Evolutionary conservation across 2,888 invertebrate species (phyloP).

Genomic region (Drosophila demipolita): DNA sequence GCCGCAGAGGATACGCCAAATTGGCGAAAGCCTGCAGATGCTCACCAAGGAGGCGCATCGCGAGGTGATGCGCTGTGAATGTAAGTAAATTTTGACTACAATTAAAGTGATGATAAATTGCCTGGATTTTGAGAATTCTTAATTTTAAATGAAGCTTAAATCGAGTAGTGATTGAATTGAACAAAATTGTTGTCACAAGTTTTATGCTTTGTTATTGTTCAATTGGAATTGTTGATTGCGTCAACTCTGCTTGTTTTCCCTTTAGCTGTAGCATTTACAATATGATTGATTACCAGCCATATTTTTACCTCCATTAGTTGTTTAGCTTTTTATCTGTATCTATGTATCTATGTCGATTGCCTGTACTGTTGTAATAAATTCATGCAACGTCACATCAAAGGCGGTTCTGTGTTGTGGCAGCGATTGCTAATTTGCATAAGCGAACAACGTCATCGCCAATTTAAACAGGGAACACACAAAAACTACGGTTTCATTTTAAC

Average conservation of each 20-base stretch:
- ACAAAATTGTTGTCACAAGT: not conserved
- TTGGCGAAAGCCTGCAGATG: slow-evolving; percentile 78
- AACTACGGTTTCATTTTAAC: slow-evolving; percentile 31
- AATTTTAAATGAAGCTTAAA: not conserved
- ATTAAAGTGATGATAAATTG: not conserved
- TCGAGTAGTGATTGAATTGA: not conserved
- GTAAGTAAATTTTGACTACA: slow-evolving; percentile 64
- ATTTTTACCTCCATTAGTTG: slow-evolving; percentile 12
- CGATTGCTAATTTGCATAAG: slow-evolving; percentile 66
- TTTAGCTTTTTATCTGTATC: slow-evolving; percentile 12
- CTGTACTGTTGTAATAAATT: slow-evolving; percentile 62
- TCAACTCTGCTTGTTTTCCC: slow-evolving; percentile 35
- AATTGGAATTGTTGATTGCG: slow-evolving; percentile 22
- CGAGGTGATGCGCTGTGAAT: slow-evolving; percentile 71
- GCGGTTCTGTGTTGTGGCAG: slow-evolving; percentile 13
- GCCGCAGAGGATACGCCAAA: slow-evolving; percentile 63
- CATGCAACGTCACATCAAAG: slow-evolving; percentile 34
- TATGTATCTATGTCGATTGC: slow-evolving; percentile 28
- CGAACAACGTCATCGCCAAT: slow-evolving; percentile 66
- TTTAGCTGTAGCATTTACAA: slow-evolving; percentile 24
- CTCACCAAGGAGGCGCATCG: slow-evolving; percentile 74
- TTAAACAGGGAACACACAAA: slow-evolving; percentile 35
- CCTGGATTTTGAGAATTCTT: not conserved
- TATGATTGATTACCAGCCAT: slow-evolving; percentile 56
- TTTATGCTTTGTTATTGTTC: not conserved